Evolutionary conservation across 2,113 vertebrate species (phyloP), one percentile per base, ranked within the genome.

Genomic region (Labeo catla): DNA sequence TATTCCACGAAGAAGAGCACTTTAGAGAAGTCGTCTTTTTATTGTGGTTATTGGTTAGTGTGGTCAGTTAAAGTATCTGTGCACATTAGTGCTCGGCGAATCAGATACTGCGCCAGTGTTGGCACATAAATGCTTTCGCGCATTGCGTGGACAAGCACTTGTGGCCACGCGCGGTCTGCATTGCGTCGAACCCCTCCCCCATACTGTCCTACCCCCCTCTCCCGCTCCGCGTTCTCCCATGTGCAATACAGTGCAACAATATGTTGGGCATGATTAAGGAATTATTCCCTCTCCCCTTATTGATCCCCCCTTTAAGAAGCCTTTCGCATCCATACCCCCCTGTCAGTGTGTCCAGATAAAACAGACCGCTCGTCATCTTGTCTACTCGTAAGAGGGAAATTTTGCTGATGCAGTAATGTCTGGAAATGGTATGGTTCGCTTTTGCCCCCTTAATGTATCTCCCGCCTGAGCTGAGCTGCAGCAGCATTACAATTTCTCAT

Each of bases 361-460:
- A 86, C 88, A 81, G 80, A 88, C 93, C 90, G 91, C 91, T 90
- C 93, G 91, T 94, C 93, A 93, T 94, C 92, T 91, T 76, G 87
- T 92, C 93, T 89, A 89, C 94, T 93, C 93, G 90, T 84, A 88
- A 91, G 91, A 93, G 93, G 86, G 74, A 70, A 91, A 90, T 94
- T 97, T 97, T 97, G 97, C 97, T 98, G 97, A 98, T 96, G 93
- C 95, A 95, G 96, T 96, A 95, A 95, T 95, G 95, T 94, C 95
- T 95, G 95, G 96, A 95, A 96, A 97, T 97, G 96, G 95, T 94
- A 95, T 93, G 94, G 93, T 94, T 94, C 91, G 94, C 93, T 92
- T 91, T 94, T 92, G 84, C 92, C 94, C 91, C 90, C 93, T 94
- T 93, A 93, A 91, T 90, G 93, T 94, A 92, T 94, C 93, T 94